phyloP scores from a whole-genome alignment of 2,113 vertebrate genomes.

The Trichechus manatus region DNA sequence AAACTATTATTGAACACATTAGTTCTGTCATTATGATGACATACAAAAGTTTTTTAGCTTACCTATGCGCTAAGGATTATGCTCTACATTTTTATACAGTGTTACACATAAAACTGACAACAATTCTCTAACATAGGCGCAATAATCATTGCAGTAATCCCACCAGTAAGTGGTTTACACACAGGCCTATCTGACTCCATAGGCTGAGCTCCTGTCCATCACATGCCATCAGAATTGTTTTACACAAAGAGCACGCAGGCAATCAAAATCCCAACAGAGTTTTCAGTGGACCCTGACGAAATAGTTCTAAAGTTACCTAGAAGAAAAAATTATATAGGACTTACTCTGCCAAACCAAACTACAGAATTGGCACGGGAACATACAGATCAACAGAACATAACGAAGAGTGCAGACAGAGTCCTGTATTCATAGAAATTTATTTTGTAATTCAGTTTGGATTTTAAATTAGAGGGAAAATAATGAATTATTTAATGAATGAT shows the following conservation, averaged over 20 bases:
- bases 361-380: background rate
- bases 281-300: background rate
- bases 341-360: background rate
- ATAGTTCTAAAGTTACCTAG: background rate
- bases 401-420: background rate
- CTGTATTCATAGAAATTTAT: background rate
- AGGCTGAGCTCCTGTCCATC: background rate
- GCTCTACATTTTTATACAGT: background rate
- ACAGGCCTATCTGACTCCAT: background rate
- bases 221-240: background rate
- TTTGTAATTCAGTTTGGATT: background rate
- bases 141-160: background rate
- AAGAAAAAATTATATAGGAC: background rate
- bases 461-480: background rate
- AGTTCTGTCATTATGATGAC: background rate
- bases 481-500: constrained; percentile 35
- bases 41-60: background rate
- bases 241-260: background rate
- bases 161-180: background rate
- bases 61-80: background rate
- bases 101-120: background rate
- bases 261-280: background rate
- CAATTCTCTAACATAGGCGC: background rate
- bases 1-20: background rate
- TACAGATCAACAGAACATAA: background rate